Evolutionary conservation across 1,140 invertebrate species (phyloP).

Genomic region (Zaprionus kolodkinae): DNA sequence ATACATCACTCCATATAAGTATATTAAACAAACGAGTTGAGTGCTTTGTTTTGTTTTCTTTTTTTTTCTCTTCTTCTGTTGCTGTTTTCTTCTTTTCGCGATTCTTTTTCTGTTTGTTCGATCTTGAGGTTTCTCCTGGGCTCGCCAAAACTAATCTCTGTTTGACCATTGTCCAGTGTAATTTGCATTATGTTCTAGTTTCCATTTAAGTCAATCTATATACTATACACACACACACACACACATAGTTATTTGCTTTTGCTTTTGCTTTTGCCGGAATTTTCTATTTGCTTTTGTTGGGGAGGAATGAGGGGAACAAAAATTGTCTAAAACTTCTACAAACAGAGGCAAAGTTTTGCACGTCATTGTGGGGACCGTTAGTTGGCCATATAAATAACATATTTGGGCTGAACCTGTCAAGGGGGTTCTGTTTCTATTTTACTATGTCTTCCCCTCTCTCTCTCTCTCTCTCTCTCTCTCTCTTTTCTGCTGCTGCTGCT

Average conservation of each 20-base stretch:
- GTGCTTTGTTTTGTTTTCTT: constrained; percentile 14
- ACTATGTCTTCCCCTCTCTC: background rate
- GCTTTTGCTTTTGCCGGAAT: constrained; percentile 49
- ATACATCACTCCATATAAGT: background rate
- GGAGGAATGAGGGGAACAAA: background rate
- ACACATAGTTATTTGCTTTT: constrained; percentile 35
- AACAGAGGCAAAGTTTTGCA: constrained; percentile 60
- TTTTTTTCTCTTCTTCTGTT: constrained; percentile 8
- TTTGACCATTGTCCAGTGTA: constrained; percentile 53
- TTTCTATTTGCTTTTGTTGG: constrained; percentile 61
- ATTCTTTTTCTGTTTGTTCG: constrained; percentile 23
- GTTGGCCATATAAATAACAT: constrained; percentile 54
- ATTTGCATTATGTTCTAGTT: constrained; percentile 60
- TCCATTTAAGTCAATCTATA: constrained; percentile 54
- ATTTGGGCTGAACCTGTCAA: constrained; percentile 48
- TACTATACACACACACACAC: constrained; percentile 1
- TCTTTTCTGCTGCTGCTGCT: background rate
- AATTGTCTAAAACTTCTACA: constrained; percentile 39
- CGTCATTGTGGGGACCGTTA: constrained; percentile 63
- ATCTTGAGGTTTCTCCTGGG: constrained; percentile 29
- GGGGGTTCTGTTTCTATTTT: constrained; percentile 1
- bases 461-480: no score
- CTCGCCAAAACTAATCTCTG: constrained; percentile 36
- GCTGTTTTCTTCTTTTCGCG: constrained; percentile 21
- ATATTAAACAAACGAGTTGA: constrained; percentile 4